Evolutionary conservation across 2,113 vertebrate genomes (phyloP), one percentile per base, ranked within the genome.

Genomic region (Aramus guarauna): DNA sequence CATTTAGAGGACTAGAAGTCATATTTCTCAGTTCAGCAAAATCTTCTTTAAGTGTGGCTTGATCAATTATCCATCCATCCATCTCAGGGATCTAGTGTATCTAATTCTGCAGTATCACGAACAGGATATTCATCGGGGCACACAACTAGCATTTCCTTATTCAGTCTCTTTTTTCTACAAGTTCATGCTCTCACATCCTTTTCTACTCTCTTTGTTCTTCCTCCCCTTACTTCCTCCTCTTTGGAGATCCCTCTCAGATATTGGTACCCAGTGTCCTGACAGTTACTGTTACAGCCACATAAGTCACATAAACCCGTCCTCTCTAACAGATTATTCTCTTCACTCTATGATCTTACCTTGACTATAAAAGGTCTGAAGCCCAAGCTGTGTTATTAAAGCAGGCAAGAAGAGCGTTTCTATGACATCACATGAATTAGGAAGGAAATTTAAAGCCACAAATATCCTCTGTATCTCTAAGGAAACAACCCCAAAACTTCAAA

Each of bases 371-470:
- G 32, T 45, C 81, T 53, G 60, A 92, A 50, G 56, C 47, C 39
- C 34, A 56, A 88, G 43, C 16, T 63, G 9, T 63, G 26, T 63
- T 75, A 59, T 29, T 79, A 91, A 81, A 88, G 32, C 59, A 83
- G 14, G 47, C 41, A 84, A 77, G 36, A 73, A 53, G 32, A 67
- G 5, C 8, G 21, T 52, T 84, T 86, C 69, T 87, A 22, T 63
- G 67, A 78, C 85, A 95, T 92, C 83, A 92, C 32, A 81, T 37
- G 11, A 88, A 86, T 68, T 91, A 67, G 64, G 43, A 89, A 89
- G 60, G 48, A 94, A 96, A 78, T 55, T 86, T 81, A 91, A 94
- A 93, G 82, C 75, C 74, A 93, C 85, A 81, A 75, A 77, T 80
- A 91, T 78, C 76, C 77, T 74, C 77, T 67, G 18, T 67, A 74